Base-by-base conservation (phyloP, 2,888 invertebrate species). In the Diabrotica balteata region DNA sequence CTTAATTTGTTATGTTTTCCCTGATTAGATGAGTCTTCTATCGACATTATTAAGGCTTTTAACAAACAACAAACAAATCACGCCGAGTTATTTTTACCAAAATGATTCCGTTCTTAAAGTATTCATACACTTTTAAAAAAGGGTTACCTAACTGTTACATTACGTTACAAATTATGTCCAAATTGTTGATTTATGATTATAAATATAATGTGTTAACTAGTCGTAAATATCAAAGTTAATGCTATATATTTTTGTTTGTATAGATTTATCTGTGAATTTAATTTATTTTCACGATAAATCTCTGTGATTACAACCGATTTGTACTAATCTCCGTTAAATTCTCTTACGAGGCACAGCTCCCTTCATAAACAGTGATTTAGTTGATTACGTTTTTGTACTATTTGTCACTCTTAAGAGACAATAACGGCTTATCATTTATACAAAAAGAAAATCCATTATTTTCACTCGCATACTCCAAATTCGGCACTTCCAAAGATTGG, bases 401-500 rank as follows among this genome's bases (percentile, higher is more conserved):
- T 64, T 64, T 64, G 59, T 64, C 64, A 58, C 51, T 52, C 64
- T 64, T 52, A 59, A 64, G 58, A 59, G 58, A 58, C 58, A 52
- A 61, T 61, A 68, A 61, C 60, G 65, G 52, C 61, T 58, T 47
- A 68, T 65, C 57, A 60, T 61, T 68, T 61, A 66, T 62, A 66
- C 59, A 50, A 65, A 62, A 65, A 49, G 53, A 45, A 54, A 61
- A 62, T 53, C 66, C 59, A 55, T 62, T 63, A 59, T 50, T 64
- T 62, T 59, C 58, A 63, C 63, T 60, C 52, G 43, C 44, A 62
- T 63, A 49, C 42, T 61, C 59, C 62, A 57, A 68, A 68, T 51
- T 62, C 62, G 49, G 59, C 66, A 66, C 69, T 69, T 52, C 43
- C 46, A 43, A 42, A 67, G 54, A 67, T 67, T 67, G 67, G 49